Evolutionary conservation across 2,797 vertebrate genomes (phyloP).

Genomic region (Lepilemur septentrionalis): DNA sequence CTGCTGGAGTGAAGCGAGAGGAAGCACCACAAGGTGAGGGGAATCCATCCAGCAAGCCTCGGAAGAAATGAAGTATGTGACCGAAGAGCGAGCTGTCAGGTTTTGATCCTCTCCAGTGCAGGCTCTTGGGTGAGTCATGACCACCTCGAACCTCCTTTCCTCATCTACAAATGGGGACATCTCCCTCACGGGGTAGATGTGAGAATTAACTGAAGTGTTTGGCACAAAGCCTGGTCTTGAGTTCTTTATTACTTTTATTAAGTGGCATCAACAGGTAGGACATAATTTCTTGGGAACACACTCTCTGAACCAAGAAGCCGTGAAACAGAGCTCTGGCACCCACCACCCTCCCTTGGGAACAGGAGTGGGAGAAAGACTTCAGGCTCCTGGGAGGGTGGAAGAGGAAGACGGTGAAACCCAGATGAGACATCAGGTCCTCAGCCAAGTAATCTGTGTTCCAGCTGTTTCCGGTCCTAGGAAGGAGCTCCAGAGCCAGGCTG

Average conservation of each 20-base stretch:
- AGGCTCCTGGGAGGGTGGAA: not conserved
- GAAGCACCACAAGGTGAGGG: not conserved
- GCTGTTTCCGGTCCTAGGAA: not conserved
- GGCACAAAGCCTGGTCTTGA: not conserved
- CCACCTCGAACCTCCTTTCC: not conserved
- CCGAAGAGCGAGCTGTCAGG: not conserved
- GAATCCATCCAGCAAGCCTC: not conserved
- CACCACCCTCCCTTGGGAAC: rapidly evolving
- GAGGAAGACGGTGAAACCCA: not conserved
- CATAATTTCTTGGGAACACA: not conserved
- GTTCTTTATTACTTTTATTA: not conserved
- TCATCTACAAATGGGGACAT: not conserved
- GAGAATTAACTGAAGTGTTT: not conserved
- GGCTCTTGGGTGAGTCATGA: not conserved
- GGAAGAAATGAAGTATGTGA: not conserved
- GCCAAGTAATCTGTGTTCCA: not conserved
- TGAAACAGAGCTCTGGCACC: not conserved
- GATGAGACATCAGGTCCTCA: not conserved
- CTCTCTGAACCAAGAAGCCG: not conserved
- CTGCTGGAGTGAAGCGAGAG: not conserved
- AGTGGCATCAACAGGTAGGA: not conserved
- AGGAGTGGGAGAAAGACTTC: not conserved
- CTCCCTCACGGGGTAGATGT: not conserved
- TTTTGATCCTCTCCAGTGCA: not conserved
- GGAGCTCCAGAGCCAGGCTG: not conserved